Evolutionary conservation across 2,113 vertebrate genomes (phyloP).

Genomic region (Vombatus ursinus): DNA sequence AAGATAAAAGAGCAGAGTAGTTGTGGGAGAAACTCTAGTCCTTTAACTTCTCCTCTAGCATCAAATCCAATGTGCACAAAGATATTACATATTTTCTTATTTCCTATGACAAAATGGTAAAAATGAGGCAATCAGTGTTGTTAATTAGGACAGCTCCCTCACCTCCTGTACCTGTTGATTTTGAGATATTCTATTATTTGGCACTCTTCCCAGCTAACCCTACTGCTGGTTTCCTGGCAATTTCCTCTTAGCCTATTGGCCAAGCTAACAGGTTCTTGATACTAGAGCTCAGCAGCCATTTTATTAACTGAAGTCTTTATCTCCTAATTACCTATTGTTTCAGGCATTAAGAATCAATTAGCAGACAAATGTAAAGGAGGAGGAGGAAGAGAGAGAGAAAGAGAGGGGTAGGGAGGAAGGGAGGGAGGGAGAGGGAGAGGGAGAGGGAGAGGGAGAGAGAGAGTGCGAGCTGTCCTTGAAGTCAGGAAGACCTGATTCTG

Average conservation of each 20-base stretch:
- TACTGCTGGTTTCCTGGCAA: background rate
- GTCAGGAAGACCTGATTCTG: background rate
- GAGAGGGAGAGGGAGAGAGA: background rate
- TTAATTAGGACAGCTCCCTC: background rate
- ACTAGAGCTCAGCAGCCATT: background rate
- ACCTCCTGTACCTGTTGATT: background rate
- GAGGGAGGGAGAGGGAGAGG: no score
- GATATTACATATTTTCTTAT: background rate
- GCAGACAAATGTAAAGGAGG: background rate
- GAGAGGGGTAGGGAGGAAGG: no score
- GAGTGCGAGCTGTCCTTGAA: background rate
- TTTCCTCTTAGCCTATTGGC: background rate
- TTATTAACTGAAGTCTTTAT: background rate
- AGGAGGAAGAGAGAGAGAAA: no score
- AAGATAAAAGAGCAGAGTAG: background rate
- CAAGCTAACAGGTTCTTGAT: background rate
- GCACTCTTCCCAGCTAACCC: background rate
- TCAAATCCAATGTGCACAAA: background rate
- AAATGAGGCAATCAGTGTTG: background rate
- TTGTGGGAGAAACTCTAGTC: background rate
- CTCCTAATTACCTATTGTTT: background rate
- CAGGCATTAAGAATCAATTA: background rate
- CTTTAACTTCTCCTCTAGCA: background rate
- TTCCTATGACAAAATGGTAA: background rate
- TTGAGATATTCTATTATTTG: background rate